Conservation (phyloP, 2,797 vertebrate species). For the Alfaro cultratus region DNA sequence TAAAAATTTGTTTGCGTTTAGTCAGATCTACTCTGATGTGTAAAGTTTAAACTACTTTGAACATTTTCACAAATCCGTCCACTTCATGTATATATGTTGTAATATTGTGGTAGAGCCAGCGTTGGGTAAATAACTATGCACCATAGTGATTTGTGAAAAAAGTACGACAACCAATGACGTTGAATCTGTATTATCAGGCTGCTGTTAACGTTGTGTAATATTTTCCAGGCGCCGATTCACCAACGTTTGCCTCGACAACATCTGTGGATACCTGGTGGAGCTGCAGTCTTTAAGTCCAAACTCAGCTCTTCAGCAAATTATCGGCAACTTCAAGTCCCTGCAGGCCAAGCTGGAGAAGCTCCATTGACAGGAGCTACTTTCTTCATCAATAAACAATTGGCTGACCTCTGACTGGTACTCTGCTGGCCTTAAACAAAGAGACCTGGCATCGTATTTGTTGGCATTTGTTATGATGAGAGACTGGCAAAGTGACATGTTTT, state of each 20-base stretch:
- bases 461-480: not conserved
- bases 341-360: slow-evolving; percentile 95
- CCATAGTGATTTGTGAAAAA: not conserved
- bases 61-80: not conserved
- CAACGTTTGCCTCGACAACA: slow-evolving; percentile 92
- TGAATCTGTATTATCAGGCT: not conserved
- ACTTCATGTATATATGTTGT: not conserved
- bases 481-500: slow-evolving; percentile 45
- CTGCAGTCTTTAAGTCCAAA: slow-evolving; percentile 94
- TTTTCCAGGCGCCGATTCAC: slow-evolving; percentile 89
- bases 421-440: slow-evolving; percentile 4
- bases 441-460: not conserved
- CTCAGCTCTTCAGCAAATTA: slow-evolving; percentile 83
- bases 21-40: not conserved
- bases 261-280: slow-evolving; percentile 96
- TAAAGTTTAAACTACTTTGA: not conserved
- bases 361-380: slow-evolving; percentile 73
- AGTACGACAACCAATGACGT: not conserved
- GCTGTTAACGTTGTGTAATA: not conserved
- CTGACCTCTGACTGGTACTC: slow-evolving; percentile 35
- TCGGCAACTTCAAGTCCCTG: slow-evolving; percentile 94
- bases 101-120: not conserved
- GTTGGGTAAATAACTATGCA: not conserved
- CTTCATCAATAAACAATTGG: not conserved
- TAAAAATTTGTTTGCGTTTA: not conserved